Evolutionary conservation across 2,888 invertebrate species (phyloP).

Genomic region (Drosophila anceps): DNA sequence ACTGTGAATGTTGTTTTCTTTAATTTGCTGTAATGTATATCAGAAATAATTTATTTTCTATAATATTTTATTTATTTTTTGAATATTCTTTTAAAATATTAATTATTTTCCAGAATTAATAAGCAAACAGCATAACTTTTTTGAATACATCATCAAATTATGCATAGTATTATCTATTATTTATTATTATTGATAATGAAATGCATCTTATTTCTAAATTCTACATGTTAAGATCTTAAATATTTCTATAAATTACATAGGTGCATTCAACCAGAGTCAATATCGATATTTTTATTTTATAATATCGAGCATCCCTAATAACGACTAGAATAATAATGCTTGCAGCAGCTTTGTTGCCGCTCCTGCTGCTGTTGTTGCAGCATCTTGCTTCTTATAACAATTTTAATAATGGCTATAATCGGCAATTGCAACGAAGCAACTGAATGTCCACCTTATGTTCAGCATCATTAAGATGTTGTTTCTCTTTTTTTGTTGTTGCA

Average conservation of each 20-base stretch:
- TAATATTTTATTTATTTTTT: background rate
- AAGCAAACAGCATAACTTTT: no score
- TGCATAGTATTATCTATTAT: background rate
- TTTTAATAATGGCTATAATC: slow-evolving; percentile 42
- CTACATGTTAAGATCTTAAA: background rate
- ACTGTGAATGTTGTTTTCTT: background rate
- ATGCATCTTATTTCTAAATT: background rate
- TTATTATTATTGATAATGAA: background rate
- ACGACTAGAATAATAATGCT: slow-evolving; percentile 19
- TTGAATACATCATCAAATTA: no score
- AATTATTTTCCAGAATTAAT: no score
- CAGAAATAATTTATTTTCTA: background rate
- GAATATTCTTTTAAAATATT: no score
- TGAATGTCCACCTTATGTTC: background rate
- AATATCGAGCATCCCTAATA: slow-evolving; percentile 1
- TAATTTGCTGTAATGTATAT: background rate
- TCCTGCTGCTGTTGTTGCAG: slow-evolving; percentile 1
- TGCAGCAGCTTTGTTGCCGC: background rate
- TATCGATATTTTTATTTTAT: background rate
- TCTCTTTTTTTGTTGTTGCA: background rate
- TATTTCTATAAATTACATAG: background rate
- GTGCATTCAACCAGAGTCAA: background rate
- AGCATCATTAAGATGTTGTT: slow-evolving; percentile 1
- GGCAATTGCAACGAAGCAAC: slow-evolving; percentile 22
- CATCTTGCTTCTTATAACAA: slow-evolving; percentile 26